These are phyloP conservation scores for Trialeurodes vaporariorum DNA, from an alignment of 1,140 invertebrate species.

Conservation along the genomic window DNA sequence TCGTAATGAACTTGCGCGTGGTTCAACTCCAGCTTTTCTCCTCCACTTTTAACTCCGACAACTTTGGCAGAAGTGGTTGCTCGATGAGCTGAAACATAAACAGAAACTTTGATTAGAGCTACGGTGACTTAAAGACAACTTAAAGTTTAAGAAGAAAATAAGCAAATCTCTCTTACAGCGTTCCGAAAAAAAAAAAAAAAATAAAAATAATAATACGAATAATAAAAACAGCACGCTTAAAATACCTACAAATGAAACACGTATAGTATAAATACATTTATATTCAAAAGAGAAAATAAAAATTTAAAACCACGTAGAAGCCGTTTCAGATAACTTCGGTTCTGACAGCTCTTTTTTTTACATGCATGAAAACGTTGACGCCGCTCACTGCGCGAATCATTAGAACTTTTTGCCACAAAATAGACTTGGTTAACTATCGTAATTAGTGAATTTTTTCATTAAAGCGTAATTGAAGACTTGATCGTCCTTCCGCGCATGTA, in stretches of 20 bases:
- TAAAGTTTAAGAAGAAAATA: not conserved
- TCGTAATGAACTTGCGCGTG: conserved; percentile 76
- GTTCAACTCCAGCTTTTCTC: conserved; percentile 53
- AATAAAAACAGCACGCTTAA: conserved; percentile 6
- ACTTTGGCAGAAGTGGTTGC: conserved; percentile 43
- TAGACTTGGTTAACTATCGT: no score
- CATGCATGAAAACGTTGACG: no score
- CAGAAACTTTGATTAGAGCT: conserved; percentile 1
- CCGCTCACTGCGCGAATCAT: no score
- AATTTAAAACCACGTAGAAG: no score
- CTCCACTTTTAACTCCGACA: conserved; percentile 38
- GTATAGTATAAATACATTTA: no score
- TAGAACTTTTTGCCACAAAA: no score
- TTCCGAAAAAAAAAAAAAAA: conserved; percentile 2
- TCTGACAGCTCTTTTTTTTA: no score
- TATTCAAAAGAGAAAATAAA: no score
- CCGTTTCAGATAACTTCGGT: no score
- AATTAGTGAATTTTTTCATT: no score
- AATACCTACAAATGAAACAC: conserved; percentile 12
- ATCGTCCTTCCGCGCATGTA: no score
- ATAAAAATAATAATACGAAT: conserved; percentile 10
- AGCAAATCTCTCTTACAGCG: not conserved
- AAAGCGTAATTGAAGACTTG: no score
- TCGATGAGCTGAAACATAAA: conserved; percentile 39
- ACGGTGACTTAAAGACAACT: not conserved